Percentiles rank a stretch among this genome's conserved stretches.
phyloP scores from a whole-genome alignment of 2,888 invertebrate species.

The Pterostichus niger region DNA sequence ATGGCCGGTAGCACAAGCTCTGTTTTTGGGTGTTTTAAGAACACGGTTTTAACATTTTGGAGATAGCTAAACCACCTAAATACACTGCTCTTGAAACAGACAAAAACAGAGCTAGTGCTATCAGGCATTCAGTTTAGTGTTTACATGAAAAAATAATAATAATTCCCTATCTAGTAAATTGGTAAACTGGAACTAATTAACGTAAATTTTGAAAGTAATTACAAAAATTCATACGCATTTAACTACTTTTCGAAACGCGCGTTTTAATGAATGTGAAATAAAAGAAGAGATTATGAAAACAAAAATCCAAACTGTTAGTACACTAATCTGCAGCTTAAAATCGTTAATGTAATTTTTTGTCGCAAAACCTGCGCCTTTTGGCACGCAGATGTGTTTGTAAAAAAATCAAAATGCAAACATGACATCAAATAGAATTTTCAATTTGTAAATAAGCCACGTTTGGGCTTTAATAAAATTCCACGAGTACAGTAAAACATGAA shows the following conservation, averaged over 20 bases:
- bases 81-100: too few species aligned
- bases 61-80: too few species aligned
- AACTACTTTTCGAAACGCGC: background rate
- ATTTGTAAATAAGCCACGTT: slow-evolving; percentile 54
- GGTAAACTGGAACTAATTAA: too few species aligned
- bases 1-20: too few species aligned
- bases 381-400: slow-evolving; percentile 12
- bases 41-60: too few species aligned
- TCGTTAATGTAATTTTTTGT: slow-evolving; percentile 10
- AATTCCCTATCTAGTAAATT: too few species aligned
- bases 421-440: slow-evolving; percentile 52
- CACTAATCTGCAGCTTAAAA: slow-evolving; percentile 10
- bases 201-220: too few species aligned
- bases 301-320: background rate
- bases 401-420: slow-evolving; percentile 35
- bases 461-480: slow-evolving; percentile 39
- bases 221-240: background rate
- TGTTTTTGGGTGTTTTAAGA: too few species aligned
- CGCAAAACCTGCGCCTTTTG: background rate
- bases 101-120: too few species aligned
- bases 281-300: background rate
- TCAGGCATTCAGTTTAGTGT: too few species aligned
- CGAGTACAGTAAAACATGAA: slow-evolving; percentile 48
- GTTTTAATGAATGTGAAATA: background rate
- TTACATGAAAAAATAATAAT: too few species aligned